phyloP scores from a whole-genome alignment of 1,140 invertebrate species.

The Vollenhovia emeryi region DNA sequence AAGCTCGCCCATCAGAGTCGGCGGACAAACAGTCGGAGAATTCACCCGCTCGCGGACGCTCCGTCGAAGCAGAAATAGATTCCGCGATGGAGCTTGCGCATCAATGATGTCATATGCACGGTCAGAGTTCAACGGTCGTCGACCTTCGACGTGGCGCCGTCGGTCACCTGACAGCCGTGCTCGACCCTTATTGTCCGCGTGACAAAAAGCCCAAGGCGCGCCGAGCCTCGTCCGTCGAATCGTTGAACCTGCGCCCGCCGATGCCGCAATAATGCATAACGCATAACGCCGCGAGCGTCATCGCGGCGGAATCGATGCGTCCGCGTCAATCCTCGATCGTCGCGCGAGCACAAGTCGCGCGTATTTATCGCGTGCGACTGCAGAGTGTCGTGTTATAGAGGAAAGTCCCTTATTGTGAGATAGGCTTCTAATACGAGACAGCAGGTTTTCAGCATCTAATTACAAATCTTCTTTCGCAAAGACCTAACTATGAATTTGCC shows the following conservation, averaged over 20 bases:
- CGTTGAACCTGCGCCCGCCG: neutral
- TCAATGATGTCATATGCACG: conserved; percentile 61
- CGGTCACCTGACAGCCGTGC: conserved; percentile 55
- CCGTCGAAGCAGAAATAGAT: conserved; percentile 39
- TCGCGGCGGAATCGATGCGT: conserved; percentile 2
- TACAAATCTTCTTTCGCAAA: too few species aligned
- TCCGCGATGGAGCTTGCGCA: conserved; percentile 33
- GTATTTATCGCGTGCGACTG: neutral
- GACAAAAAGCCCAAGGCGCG: conserved; percentile 31
- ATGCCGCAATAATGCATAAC: neutral
- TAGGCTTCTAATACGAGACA: too few species aligned
- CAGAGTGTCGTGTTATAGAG: too few species aligned
- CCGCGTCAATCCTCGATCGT: neutral
- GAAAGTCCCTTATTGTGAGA: too few species aligned
- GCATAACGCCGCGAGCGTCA: neutral
- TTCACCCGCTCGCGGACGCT: neutral
- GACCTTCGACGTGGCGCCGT: conserved; percentile 55
- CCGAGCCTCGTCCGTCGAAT: neutral
- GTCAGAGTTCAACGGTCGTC: conserved; percentile 65
- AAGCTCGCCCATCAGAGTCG: neutral
- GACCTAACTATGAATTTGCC: too few species aligned
- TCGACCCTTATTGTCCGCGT: neutral
- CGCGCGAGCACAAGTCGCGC: neutral
- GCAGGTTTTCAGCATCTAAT: too few species aligned
- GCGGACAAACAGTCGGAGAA: neutral